These are phyloP conservation scores for Tiliacea citrago DNA, from an alignment of 2,888 invertebrate species.

Conservation along the genomic window DNA sequence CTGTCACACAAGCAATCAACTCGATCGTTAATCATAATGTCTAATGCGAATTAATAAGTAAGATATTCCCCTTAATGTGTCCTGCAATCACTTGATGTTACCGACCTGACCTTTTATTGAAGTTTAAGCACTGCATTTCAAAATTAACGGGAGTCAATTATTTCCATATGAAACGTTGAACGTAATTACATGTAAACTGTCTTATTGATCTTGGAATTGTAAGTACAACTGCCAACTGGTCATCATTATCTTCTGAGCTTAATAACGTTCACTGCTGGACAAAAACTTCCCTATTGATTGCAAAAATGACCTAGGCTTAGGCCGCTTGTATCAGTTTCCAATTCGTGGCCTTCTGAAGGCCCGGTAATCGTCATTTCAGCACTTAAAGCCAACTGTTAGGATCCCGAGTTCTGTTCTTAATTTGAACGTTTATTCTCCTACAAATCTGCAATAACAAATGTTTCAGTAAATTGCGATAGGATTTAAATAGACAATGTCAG, in stretches of 20 bases:
- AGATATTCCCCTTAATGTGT: conserved; percentile 44
- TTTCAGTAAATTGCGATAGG: not conserved
- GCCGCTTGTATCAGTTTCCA: not conserved
- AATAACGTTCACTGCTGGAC: not conserved
- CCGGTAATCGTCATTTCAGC: not conserved
- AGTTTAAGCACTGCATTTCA: conserved; percentile 18
- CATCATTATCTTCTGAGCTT: conserved; percentile 2
- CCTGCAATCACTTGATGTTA: conserved; percentile 44
- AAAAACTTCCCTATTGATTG: not conserved
- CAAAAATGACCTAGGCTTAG: not conserved
- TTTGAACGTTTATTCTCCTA: too few relatives aligned
- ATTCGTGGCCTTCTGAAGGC: not conserved
- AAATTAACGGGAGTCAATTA: conserved; percentile 29
- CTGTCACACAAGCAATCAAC: conserved; percentile 61
- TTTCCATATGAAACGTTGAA: conserved; percentile 31
- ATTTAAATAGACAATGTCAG: not conserved
- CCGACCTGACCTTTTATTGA: conserved; percentile 42
- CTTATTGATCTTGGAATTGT: conserved; percentile 7
- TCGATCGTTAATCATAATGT: conserved; percentile 56
- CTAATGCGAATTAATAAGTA: conserved; percentile 47
- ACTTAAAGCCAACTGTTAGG: not conserved
- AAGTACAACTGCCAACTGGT: not conserved
- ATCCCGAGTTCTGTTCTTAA: not conserved
- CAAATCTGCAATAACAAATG: not conserved
- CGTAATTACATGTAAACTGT: conserved; percentile 10